Conservation (phyloP, 2,888 invertebrate species). For the Leptinotarsa haldemani region DNA sequence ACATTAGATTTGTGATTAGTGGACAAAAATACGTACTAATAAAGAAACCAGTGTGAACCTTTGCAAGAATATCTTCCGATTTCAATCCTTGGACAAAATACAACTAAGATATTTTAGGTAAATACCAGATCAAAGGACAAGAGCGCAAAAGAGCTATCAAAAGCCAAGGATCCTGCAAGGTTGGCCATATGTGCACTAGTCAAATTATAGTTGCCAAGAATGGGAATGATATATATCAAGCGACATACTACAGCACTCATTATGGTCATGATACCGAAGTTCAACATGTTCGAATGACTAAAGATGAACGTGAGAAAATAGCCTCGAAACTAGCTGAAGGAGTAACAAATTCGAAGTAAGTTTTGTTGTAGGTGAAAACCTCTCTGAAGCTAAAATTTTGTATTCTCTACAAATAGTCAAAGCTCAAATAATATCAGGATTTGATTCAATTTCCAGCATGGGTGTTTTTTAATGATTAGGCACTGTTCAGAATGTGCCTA, state of each 20-base stretch:
- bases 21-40: no score
- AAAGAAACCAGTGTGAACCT: no score
- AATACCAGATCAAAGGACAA: neutral
- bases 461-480: no score
- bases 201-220: slow-evolving; percentile 24
- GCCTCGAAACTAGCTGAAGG: slow-evolving; percentile 17
- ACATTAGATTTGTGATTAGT: no score
- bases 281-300: slow-evolving; percentile 21
- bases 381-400: no score
- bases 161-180: slow-evolving; percentile 26
- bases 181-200: slow-evolving; percentile 25
- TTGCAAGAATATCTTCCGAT: neutral
- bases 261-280: slow-evolving; percentile 28
- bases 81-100: neutral
- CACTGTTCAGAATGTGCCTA: no score
- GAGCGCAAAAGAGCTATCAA: slow-evolving; percentile 22
- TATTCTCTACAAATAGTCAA: no score
- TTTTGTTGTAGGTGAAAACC: neutral
- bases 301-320: slow-evolving; percentile 23
- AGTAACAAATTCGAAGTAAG: slow-evolving; percentile 20
- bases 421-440: no score
- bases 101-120: neutral
- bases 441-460: no score
- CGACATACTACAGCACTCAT: slow-evolving; percentile 26
- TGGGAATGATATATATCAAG: slow-evolving; percentile 17